phyloP scores from a whole-genome alignment of 1,140 invertebrate genomes.

The Belonocnema kinseyi region DNA sequence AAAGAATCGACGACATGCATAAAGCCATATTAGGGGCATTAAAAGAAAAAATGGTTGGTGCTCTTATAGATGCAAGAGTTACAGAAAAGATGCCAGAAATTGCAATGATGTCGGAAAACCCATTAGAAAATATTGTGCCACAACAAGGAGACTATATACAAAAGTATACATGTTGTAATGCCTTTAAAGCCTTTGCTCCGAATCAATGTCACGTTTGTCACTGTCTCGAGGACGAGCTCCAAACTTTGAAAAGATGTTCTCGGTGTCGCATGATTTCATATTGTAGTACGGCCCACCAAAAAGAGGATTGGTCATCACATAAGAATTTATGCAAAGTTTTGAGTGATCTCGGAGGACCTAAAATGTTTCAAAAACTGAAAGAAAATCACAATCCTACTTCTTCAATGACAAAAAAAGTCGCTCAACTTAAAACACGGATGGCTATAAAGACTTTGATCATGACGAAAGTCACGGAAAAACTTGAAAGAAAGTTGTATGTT shows the following conservation, averaged over 20 bases:
- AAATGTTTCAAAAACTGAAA: neutral
- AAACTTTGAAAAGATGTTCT: neutral
- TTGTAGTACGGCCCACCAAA: neutral
- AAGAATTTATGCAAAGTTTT: neutral
- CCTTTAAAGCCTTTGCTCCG: neutral
- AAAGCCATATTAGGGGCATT: no score
- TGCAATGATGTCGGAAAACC: no score
- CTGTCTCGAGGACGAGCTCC: neutral
- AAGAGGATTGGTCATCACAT: neutral
- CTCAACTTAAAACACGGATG: neutral
- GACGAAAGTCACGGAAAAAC: neutral
- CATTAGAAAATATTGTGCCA: neutral
- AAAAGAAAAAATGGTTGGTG: no score
- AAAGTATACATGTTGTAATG: neutral
- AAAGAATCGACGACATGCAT: no score
- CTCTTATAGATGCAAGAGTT: no score
- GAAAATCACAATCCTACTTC: neutral
- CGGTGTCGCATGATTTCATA: neutral
- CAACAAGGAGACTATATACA: neutral
- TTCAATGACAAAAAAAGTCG: neutral
- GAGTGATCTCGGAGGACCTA: neutral
- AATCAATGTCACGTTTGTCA: constrained; percentile 19
- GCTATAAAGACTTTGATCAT: neutral
- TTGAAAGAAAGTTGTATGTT: neutral
- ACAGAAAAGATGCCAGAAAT: no score